phyloP scores from a whole-genome alignment of 2,888 invertebrate species.

The Mystacides longicornis region DNA sequence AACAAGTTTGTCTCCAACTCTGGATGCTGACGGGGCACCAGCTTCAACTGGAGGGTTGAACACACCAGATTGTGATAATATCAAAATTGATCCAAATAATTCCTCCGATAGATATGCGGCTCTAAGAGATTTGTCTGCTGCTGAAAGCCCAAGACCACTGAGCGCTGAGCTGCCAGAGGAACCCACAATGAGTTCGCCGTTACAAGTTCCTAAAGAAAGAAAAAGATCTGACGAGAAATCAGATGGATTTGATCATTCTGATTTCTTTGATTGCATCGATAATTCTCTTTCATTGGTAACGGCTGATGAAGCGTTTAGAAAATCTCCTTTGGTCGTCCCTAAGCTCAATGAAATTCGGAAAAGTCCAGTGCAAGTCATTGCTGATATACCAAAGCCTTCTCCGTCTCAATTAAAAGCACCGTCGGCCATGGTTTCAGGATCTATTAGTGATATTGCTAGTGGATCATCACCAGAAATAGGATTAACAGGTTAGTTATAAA shows the following conservation, averaged over 20 bases:
- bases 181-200: slow-evolving; percentile 38
- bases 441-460: slow-evolving; percentile 55
- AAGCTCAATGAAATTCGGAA: slow-evolving; percentile 31
- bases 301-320: slow-evolving; percentile 46
- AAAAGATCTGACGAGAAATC: slow-evolving; percentile 49
- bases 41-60: slow-evolving; percentile 29
- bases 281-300: slow-evolving; percentile 46
- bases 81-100: slow-evolving; percentile 38
- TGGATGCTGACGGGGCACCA: slow-evolving; percentile 39
- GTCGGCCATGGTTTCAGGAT: slow-evolving; percentile 51
- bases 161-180: slow-evolving; percentile 42
- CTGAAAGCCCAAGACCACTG: slow-evolving; percentile 39
- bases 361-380: slow-evolving; percentile 30
- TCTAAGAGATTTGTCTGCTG: slow-evolving; percentile 65
- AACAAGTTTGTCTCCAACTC: slow-evolving; percentile 26
- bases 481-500: slow-evolving; percentile 36
- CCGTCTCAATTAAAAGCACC: slow-evolving; percentile 41
- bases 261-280: slow-evolving; percentile 48
- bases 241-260: slow-evolving; percentile 47
- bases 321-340: slow-evolving; percentile 37
- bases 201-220: slow-evolving; percentile 43
- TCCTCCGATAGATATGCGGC: slow-evolving; percentile 75
- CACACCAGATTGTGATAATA: slow-evolving; percentile 35
- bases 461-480: slow-evolving; percentile 59
- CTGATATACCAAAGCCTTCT: slow-evolving; percentile 32